Base-by-base conservation (phyloP, 2,797 vertebrate genomes). In the Phataginus tetradactyla region DNA sequence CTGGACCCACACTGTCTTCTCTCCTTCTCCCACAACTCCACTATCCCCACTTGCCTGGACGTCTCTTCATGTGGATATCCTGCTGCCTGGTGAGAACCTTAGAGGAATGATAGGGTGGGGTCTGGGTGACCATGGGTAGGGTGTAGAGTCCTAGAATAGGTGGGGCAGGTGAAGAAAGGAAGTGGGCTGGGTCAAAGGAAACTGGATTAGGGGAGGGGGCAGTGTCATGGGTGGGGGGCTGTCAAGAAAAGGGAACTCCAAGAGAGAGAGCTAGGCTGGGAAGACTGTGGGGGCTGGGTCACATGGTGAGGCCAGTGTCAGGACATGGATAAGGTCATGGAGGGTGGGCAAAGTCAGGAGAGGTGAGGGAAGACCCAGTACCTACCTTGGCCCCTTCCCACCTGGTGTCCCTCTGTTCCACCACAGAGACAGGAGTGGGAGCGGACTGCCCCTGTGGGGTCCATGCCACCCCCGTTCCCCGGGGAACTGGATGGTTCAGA, bases 401-500 rank as follows among this genome's bases (percentile, higher is more conserved):
- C 27, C 34, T 5, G 6, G 10, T 8, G 3, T 34, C 23, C 21
- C 39, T 90, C 66, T 94, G 53, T 71, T 34, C 74, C 37, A 51
- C 53, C 63, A 92, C 96, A 98, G 96, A 85, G 55, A 71, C 59
- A 98, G 92, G 99, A 99, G 27, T 99, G 99, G 99, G 99, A 99
- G 81, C 99, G 98, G 95, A 98, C 71, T 79, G 98, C 77, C 98
- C 99, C 98, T 98, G 98, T 59, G 71, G 99, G 95, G 85, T 98
- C 18, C 97, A 98, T 94, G 93, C 99, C 96, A 97, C 99, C 49
- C 98, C 99, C 84, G 74, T 98, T 99, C 1, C 99, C 99, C 29
- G 99, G 99, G 7, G 99, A 99, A 89, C 98, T 98, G 79, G 98
- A 98, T 2, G 99, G 87, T 98, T 99, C 90, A 91, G 99, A 98